phyloP scores from a whole-genome alignment of 2,888 invertebrate genomes.

The Idaea biselata region DNA sequence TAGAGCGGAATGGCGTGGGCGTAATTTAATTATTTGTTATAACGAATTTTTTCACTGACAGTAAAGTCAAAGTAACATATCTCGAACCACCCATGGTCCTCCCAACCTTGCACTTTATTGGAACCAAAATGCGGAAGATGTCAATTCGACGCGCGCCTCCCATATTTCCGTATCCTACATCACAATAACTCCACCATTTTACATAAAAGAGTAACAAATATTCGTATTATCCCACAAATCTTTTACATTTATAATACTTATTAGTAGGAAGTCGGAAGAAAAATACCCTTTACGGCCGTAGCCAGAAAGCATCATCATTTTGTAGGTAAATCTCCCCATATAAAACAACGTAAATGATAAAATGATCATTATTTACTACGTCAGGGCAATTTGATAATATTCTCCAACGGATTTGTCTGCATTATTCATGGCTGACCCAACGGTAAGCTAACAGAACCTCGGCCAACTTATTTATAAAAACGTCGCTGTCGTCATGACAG shows the following conservation, averaged over 20 bases:
- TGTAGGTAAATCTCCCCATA: neutral
- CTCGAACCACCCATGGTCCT: no score
- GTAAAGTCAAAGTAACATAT: no score
- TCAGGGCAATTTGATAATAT: constrained; percentile 1
- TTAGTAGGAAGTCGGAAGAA: neutral
- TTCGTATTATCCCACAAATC: neutral
- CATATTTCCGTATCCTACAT: no score
- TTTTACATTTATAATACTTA: constrained; percentile 2
- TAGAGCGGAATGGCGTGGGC: no score
- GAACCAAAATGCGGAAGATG: no score
- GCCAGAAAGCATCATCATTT: neutral
- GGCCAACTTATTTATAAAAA: neutral
- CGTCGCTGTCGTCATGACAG: neutral
- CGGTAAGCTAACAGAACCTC: neutral
- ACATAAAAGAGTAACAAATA: neutral
- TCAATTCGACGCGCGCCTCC: no score
- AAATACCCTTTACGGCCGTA: neutral
- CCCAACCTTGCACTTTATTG: no score
- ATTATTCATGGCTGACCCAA: neutral
- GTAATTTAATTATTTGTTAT: no score
- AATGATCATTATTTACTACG: neutral
- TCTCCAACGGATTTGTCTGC: constrained; percentile 1
- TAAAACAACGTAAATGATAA: neutral
- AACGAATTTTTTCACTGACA: no score
- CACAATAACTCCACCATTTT: no score